These are phyloP conservation scores for Papilio dardanus DNA, from an alignment of 1,140 invertebrate genomes.

Conservation along the genomic window DNA sequence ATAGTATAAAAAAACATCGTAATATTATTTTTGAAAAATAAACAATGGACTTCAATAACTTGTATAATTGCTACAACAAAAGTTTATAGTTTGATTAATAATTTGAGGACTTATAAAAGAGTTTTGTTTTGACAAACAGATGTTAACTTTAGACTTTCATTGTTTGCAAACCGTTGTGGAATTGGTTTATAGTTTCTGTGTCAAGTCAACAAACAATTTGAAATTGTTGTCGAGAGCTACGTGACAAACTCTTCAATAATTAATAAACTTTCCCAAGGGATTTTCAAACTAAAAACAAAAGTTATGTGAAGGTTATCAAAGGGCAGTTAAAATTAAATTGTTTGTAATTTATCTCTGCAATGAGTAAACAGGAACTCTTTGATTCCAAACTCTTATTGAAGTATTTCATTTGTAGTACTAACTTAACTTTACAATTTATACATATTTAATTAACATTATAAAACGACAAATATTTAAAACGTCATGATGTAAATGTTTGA, in stretches of 20 bases:
- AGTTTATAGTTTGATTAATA: not conserved
- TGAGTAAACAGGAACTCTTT: no score
- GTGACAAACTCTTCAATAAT: slow-evolving; percentile 19
- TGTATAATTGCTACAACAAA: not conserved
- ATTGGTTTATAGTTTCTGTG: slow-evolving; percentile 14
- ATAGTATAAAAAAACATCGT: not conserved
- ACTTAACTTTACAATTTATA: no score
- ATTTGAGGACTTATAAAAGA: not conserved
- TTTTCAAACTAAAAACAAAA: not conserved
- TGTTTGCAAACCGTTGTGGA: not conserved
- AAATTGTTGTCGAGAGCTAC: slow-evolving; percentile 1
- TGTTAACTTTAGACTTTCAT: not conserved
- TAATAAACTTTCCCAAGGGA: not conserved
- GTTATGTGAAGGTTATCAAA: not conserved
- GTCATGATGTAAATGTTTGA: not conserved
- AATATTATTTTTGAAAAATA: not conserved
- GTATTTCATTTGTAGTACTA: no score
- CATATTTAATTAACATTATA: no score
- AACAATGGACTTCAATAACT: not conserved
- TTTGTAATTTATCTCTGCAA: not conserved
- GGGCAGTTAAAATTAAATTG: not conserved
- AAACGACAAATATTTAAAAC: no score
- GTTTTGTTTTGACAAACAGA: not conserved
- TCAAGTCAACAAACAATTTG: slow-evolving; percentile 18
- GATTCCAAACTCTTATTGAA: no score